Percentiles rank a stretch among this genome's conserved stretches.
phyloP scores from a whole-genome alignment of 2,113 vertebrate species.

The Ardeotis arabs region DNA sequence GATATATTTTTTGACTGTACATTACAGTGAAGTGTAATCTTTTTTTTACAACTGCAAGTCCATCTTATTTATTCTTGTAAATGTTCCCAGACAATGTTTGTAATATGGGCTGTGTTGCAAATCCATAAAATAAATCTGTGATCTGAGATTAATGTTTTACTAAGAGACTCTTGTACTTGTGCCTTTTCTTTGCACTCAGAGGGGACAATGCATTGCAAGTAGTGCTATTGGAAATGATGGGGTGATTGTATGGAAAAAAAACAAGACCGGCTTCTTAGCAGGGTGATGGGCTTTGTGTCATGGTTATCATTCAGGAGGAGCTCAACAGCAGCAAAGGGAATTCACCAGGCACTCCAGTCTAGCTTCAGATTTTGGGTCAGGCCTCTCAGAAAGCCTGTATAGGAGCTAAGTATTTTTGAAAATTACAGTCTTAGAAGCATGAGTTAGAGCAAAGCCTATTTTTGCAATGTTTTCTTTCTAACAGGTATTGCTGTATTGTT shows the following conservation, averaged over 20 bases:
- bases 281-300: background rate
- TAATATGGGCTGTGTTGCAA: constrained; percentile 84
- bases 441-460: background rate
- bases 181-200: constrained; percentile 58
- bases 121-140: constrained; percentile 86
- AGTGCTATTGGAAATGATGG: background rate
- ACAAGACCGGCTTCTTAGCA: background rate
- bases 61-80: constrained; percentile 89
- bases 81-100: constrained; percentile 85
- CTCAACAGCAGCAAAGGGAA: background rate
- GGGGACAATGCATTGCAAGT: background rate
- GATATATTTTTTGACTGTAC: constrained; percentile 89
- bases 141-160: constrained; percentile 83
- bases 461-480: background rate
- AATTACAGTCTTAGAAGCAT: background rate
- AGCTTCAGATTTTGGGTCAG: background rate
- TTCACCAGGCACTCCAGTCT: background rate
- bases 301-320: background rate
- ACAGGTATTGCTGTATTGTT: background rate
- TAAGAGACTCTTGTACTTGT: constrained; percentile 72
- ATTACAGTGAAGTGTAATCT: constrained; percentile 85
- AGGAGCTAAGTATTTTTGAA: background rate
- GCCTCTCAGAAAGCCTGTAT: background rate
- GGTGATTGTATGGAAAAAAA: background rate
- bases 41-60: constrained; percentile 85